Base-by-base conservation (phyloP, 2,888 invertebrate species). In the Endomychus coccineus region DNA sequence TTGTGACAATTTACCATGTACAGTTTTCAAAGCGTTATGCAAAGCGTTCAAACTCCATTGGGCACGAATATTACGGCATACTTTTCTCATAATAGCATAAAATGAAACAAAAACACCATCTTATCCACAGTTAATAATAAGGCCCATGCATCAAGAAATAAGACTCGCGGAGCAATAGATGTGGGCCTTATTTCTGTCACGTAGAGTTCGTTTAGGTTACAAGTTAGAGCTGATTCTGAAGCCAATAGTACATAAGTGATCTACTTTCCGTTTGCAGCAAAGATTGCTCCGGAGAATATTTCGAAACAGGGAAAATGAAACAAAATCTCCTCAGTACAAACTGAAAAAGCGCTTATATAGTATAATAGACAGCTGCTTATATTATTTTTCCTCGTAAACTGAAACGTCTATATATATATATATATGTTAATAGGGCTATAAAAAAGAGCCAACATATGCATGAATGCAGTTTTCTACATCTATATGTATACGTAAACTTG, bases 131-230 rank as follows among this genome's bases (percentile, higher is more conserved):
- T 22, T 3, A 2, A 22, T 22, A 11, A 22, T 10, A 22, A 22
- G 11, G 22, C 22, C 22, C 22, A 22, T 11, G n/a, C 10, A 11
- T n/a, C 11, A 22, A 22, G 22, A 22, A 22, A 22, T 22, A 22
- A 22, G 5, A 11, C 22, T 11, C 22, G 11, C 22, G 10, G n/a
- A 3, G 11, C 10, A 22, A 11, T 22, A 10, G n/a, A 22, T 10
- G 11, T 22, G 22, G 3, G 22, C 22, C 22, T 22, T 22, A 22
- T 22, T 22, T 22, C 22, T 22, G 22, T 10, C 22, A 22, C 11
- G n/a, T 22, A 10, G 22, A 22, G 22, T n/a, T 22, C 11, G 22
- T n/a, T n/a, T 22, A 22, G n/a, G n/a, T n/a, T n/a, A n/a, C n/a
- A n/a, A n/a, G n/a, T n/a, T n/a, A n/a, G n/a, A n/a, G n/a, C n/a